Evolutionary conservation across 2,797 vertebrate genomes (phyloP).

Genomic region (Columba guinea): DNA sequence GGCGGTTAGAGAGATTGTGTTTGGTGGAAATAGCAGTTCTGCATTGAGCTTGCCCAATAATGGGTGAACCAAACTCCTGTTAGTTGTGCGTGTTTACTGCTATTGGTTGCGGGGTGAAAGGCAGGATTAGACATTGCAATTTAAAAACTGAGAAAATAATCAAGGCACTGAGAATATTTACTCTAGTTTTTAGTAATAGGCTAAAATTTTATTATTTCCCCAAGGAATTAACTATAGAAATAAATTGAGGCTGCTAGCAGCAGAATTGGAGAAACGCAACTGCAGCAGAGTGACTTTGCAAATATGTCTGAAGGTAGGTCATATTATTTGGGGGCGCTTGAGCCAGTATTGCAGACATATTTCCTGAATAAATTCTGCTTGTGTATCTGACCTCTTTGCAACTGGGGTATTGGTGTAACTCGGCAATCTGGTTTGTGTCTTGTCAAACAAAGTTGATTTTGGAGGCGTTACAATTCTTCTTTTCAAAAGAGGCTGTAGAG

Average conservation of each 20-base stretch:
- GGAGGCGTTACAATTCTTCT: background rate
- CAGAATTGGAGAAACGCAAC: background rate
- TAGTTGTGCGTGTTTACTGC: background rate
- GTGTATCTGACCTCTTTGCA: background rate
- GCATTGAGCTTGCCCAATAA: background rate
- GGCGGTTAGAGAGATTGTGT: background rate
- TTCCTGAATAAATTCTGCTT: background rate
- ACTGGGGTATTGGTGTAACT: background rate
- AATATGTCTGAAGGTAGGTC: background rate
- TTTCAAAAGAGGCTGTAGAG: background rate
- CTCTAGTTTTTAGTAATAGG: background rate
- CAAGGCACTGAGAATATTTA: background rate
- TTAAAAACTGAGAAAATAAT: background rate
- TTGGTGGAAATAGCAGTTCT: background rate
- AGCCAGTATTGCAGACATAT: background rate
- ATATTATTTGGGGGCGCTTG: background rate
- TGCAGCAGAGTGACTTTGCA: background rate
- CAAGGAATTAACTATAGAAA: background rate
- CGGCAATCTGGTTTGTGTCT: background rate
- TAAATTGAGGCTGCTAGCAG: background rate
- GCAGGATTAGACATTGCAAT: background rate
- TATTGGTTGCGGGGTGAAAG: background rate
- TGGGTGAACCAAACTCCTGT: background rate
- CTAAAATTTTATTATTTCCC: background rate
- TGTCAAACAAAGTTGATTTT: background rate